Evolutionary conservation across 2,888 invertebrate species (phyloP).

Genomic region (Cataglyphis altisquamis): DNA sequence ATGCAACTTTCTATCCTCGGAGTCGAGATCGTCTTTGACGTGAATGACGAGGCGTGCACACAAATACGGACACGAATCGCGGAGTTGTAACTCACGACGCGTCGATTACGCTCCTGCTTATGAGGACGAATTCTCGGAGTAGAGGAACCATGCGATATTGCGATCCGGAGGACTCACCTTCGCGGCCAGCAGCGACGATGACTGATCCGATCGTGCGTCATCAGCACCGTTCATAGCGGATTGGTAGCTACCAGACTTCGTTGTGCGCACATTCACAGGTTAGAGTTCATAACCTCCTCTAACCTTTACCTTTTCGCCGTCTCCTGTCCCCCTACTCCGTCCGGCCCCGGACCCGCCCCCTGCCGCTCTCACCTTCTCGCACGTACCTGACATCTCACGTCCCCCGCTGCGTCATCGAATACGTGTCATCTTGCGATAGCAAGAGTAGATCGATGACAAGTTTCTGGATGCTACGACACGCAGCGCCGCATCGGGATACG

Average conservation of each 20-base stretch:
- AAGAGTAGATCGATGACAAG: not conserved
- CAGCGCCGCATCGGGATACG: not conserved
- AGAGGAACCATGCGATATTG: not conserved
- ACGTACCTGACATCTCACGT: constrained; percentile 67
- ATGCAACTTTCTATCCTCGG: not conserved
- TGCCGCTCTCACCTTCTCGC: constrained; percentile 70
- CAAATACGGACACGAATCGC: constrained; percentile 5
- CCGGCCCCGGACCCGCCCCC: constrained; percentile 70
- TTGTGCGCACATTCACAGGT: constrained; percentile 75
- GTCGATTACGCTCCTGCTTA: not conserved
- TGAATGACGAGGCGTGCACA: constrained; percentile 7
- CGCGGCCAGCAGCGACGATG: constrained; percentile 68
- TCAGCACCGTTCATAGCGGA: constrained; percentile 74
- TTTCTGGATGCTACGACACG: not conserved
- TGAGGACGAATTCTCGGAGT: constrained; percentile 2
- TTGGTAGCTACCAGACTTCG: constrained; percentile 71
- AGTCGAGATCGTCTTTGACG: not conserved
- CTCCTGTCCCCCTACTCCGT: constrained; percentile 71
- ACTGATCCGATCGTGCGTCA: constrained; percentile 73
- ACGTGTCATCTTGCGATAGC: not conserved
- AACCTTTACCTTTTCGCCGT: constrained; percentile 80
- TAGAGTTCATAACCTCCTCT: constrained; percentile 83
- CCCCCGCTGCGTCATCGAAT: constrained; percentile 63
- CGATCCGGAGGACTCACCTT: constrained; percentile 71
- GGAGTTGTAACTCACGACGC: not conserved